Evolutionary conservation across 1,140 invertebrate genomes (phyloP), one percentile per base, ranked within the genome.

Genomic region (Drosophila insularis): DNA sequence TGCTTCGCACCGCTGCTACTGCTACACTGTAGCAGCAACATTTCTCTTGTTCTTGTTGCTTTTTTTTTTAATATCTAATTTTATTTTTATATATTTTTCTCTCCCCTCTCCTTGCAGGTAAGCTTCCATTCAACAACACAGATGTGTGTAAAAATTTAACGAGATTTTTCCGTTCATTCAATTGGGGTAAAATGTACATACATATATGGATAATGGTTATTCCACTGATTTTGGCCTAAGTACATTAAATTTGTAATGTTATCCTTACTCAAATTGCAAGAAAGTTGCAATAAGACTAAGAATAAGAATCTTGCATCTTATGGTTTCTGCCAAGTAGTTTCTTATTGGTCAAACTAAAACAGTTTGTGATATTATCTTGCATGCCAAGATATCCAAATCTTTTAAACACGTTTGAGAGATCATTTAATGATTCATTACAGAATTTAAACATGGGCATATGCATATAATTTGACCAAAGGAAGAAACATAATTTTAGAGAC

Each of bases 21-120:
- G 59, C 2, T 46, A 50, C 56, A 35, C 59, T 14, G 21, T 63
- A 23, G 23, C 32, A 14, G 32, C 35, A 2, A 63, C 21, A 61
- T 37, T 21, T 55, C 55, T 43, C 8, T n/a, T 50, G 27, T 55
- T 35, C 4, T 37, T 74, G 56, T 46, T 35, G 32, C 27, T 27
- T 27, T 58, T 75, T 75, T 64, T 84, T 84, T 80, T 78, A 79
- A 78, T 89, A 89, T 78, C 80, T 89, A 87, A 87, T 89, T 77
- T 80, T 55, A 40, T 63, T 72, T 70, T 80, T 56, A 40, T 66
- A 70, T 70, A 70, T 63, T 27, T 39, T 60, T 64, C 39, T 76
- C 43, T 70, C 56, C 63, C 69, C 23, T 62, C 50, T 82, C 63
- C 19, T 87, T 89, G 50, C 80, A 87, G 84, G 84, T 87, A 89